These are phyloP conservation scores for Eidolon helvum DNA, from an alignment of 2,113 vertebrate species.

Conservation along the genomic window DNA sequence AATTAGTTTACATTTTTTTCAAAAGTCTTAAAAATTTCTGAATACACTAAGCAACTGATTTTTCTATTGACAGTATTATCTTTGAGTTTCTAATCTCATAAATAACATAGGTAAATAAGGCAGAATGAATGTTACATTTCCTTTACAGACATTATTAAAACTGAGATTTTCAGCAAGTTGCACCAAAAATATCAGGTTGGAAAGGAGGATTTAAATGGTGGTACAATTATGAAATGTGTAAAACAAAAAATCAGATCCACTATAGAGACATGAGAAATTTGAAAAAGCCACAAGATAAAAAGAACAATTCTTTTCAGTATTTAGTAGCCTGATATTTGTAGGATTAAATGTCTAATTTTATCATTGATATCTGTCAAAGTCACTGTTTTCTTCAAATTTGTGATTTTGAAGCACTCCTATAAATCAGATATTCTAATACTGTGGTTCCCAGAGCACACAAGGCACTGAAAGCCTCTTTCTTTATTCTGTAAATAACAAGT, in stretches of 20 bases:
- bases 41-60: neutral
- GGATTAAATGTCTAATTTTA: neutral
- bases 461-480: neutral
- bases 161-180: neutral
- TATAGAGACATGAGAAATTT: neutral
- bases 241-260: neutral
- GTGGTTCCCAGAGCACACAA: neutral
- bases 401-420: neutral
- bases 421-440: neutral
- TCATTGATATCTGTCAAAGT: neutral
- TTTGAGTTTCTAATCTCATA: constrained; percentile 30
- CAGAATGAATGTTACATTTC: neutral
- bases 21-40: neutral
- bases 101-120: neutral
- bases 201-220: neutral
- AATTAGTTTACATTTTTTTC: neutral
- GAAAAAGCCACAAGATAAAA: neutral
- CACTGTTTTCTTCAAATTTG: neutral
- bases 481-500: neutral
- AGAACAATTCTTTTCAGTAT: neutral
- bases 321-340: neutral
- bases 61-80: neutral
- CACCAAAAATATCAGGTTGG: neutral
- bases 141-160: neutral
- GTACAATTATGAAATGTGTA: neutral